Conservation (phyloP, 2,888 invertebrate genomes). For the Ophonus ardosiacus region DNA sequence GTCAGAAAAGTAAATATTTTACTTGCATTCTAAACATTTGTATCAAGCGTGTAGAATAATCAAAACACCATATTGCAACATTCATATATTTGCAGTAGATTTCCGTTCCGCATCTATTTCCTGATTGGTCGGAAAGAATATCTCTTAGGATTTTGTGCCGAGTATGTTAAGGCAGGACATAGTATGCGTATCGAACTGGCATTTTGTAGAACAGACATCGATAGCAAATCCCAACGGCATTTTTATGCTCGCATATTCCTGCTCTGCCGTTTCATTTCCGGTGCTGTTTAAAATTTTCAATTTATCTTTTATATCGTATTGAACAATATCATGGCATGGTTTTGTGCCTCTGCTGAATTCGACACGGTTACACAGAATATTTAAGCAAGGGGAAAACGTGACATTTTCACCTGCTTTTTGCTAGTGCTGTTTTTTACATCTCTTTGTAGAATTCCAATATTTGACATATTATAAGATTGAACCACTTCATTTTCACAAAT, state of each 20-base stretch:
- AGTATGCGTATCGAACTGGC: slow-evolving; percentile 21
- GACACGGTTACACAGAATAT: slow-evolving; percentile 1
- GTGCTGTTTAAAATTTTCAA: slow-evolving; percentile 60
- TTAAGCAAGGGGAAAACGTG: neutral
- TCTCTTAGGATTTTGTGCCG: slow-evolving; percentile 17
- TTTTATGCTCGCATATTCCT: slow-evolving; percentile 57
- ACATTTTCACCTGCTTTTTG: slow-evolving; percentile 4
- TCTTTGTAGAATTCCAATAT: too few species aligned
- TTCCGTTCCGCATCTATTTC: neutral
- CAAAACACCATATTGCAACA: neutral
- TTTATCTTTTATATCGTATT: slow-evolving; percentile 60
- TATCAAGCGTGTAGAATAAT: neutral
- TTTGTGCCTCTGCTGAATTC: neutral
- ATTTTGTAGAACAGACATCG: slow-evolving; percentile 41
- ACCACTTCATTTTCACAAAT: too few species aligned
- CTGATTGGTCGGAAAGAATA: slow-evolving; percentile 6
- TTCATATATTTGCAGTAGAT: neutral
- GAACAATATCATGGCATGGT: slow-evolving; percentile 49
- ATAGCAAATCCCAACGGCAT: slow-evolving; percentile 48
- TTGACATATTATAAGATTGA: too few species aligned
- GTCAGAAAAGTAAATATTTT: too few species aligned
- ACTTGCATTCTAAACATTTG: neutral
- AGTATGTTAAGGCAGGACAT: slow-evolving; percentile 10
- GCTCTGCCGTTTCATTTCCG: slow-evolving; percentile 52
- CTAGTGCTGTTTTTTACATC: neutral